phyloP scores from a whole-genome alignment of 2,797 vertebrate species.

The Cirrhinus mrigala region DNA sequence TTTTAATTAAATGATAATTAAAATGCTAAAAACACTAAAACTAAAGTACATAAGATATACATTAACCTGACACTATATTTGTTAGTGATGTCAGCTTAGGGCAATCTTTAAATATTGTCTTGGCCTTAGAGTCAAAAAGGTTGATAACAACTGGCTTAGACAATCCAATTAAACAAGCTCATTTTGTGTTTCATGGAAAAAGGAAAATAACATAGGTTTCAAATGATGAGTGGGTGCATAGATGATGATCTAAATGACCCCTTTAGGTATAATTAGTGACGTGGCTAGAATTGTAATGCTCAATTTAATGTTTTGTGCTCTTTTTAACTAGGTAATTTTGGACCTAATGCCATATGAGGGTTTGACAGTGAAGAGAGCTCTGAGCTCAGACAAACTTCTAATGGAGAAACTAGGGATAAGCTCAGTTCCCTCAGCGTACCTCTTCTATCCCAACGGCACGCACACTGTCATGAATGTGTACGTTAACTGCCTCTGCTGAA shows the following conservation, averaged over 20 bases:
- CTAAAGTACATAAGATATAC: no score
- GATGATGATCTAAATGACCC: conserved; percentile 16
- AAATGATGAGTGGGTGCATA: not conserved
- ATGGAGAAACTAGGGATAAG: conserved; percentile 81
- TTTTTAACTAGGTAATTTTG: conserved; percentile 84
- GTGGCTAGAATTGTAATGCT: conserved; percentile 7
- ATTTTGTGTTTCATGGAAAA: conserved; percentile 7
- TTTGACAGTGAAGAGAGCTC: conserved; percentile 79
- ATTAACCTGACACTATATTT: no score
- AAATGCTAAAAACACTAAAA: no score
- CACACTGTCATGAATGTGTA: conserved; percentile 83
- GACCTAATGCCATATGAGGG: conserved; percentile 88
- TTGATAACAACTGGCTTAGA: not conserved
- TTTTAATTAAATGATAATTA: no score
- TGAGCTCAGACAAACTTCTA: conserved; percentile 80
- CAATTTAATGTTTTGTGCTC: not conserved
- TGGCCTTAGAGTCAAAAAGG: not conserved
- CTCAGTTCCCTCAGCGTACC: conserved; percentile 82
- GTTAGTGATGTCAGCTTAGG: no score
- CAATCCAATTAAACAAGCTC: not conserved
- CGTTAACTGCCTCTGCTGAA: conserved; percentile 59
- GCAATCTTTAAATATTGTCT: not conserved
- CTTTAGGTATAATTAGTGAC: conserved; percentile 17
- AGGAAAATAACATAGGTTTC: conserved; percentile 3
- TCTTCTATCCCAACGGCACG: conserved; percentile 88